Conservation (phyloP, 2,888 invertebrate genomes). For the Labia minor region DNA sequence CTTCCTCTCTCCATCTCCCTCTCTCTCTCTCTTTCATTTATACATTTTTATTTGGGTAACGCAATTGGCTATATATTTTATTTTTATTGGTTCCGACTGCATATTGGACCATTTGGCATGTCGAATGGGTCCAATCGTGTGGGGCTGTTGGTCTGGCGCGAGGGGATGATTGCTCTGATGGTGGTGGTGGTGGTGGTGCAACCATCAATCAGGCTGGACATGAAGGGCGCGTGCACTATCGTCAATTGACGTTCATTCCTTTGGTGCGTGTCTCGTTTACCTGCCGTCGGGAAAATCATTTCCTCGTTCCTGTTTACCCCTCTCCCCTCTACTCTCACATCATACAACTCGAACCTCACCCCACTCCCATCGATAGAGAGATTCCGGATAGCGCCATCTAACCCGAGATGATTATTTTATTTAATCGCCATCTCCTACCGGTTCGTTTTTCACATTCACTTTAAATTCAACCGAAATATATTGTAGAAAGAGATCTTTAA, state of each 20-base stretch:
- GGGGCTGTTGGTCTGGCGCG: neutral
- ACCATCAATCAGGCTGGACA: neutral
- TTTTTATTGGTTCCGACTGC: neutral
- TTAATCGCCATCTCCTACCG: neutral
- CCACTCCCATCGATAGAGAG: too few species aligned
- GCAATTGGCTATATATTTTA: conserved; percentile 4
- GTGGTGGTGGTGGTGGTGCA: neutral
- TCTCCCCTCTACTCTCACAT: too few species aligned
- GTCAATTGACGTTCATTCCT: neutral
- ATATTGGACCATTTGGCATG: conserved; percentile 13
- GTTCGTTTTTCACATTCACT: conserved; percentile 13
- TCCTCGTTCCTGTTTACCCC: too few species aligned
- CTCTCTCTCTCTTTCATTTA: neutral
- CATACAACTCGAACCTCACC: too few species aligned
- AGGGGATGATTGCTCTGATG: neutral
- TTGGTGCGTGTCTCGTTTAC: neutral
- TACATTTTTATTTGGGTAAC: conserved; percentile 13
- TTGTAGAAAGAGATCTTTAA: too few species aligned
- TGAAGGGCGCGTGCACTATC: neutral
- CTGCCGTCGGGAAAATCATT: neutral
- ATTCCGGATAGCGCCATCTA: neutral
- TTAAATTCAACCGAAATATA: too few species aligned
- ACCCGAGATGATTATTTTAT: neutral
- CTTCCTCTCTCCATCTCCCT: too few species aligned
- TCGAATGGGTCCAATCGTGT: neutral